phyloP scores from a whole-genome alignment of 2,797 vertebrate genomes.

The Oceanodroma leucorhoa region DNA sequence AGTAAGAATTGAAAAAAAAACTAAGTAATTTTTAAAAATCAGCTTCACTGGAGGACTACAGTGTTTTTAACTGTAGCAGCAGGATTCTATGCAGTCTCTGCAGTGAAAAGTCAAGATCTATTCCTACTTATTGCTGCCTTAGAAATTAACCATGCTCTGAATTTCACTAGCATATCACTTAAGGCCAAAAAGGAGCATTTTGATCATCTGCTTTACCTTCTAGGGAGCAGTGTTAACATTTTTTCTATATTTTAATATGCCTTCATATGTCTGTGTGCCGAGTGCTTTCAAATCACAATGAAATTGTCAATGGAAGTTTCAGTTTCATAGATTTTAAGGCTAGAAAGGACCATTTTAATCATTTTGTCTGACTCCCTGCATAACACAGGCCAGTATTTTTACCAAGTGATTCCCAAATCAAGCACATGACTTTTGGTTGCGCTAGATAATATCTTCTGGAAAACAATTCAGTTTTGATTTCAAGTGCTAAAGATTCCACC shows the following conservation, averaged over 20 bases:
- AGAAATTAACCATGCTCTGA: background rate
- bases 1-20: background rate
- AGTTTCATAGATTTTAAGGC: background rate
- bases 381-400: background rate
- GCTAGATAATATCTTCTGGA: background rate
- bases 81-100: background rate
- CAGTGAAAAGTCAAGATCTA: background rate
- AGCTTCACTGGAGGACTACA: background rate
- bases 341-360: background rate
- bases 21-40: background rate
- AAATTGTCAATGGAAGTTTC: background rate
- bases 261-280: background rate
- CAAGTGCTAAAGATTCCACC: background rate
- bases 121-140: background rate
- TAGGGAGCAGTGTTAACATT: fast-evolving
- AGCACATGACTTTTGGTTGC: background rate
- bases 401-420: background rate
- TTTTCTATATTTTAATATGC: background rate
- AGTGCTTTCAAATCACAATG: background rate
- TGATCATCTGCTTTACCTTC: background rate
- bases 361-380: background rate
- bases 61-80: background rate
- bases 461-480: background rate
- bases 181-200: background rate
- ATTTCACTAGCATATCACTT: background rate